A percentile compares a stretch with the other conserved stretches of the same genome.
These are phyloP conservation scores for Drosophila fulvimacula DNA, from an alignment of 2,888 invertebrate species.

Conservation along the genomic window DNA sequence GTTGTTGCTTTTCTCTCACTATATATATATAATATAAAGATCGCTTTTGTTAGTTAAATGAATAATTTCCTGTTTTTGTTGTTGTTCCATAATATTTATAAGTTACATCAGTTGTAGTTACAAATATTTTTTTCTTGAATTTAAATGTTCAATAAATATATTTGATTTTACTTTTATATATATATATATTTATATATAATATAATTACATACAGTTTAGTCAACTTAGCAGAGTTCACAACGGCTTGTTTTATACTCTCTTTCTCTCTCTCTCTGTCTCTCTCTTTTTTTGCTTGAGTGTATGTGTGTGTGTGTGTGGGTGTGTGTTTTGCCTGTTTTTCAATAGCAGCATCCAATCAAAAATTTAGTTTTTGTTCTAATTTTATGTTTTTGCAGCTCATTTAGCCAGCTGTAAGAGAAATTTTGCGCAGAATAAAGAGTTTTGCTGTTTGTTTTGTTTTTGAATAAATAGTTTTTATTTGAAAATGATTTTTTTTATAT, in stretches of 20 bases:
- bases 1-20: constrained; percentile 38
- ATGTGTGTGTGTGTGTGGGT: background rate
- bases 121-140: constrained; percentile 43
- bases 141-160: constrained; percentile 67
- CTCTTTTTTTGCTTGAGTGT: constrained; percentile 18
- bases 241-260: too few species aligned
- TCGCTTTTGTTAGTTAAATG: constrained; percentile 49
- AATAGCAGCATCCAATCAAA: constrained; percentile 31
- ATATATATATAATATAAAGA: constrained; percentile 46
- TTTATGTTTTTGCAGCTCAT: constrained; percentile 34
- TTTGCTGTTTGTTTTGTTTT: constrained; percentile 59
- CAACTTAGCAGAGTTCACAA: constrained; percentile 51
- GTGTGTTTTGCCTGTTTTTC: constrained; percentile 15
- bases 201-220: constrained; percentile 69
- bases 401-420: constrained; percentile 57
- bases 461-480: constrained; percentile 80
- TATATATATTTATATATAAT: constrained; percentile 36
- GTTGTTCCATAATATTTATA: constrained; percentile 33
- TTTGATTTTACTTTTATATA: constrained; percentile 30
- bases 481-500: constrained; percentile 68
- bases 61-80: constrained; percentile 39
- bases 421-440: constrained; percentile 52
- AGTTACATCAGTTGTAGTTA: constrained; percentile 58
- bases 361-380: constrained; percentile 15
- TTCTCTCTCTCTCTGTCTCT: too few species aligned